Evolutionary conservation across 2,888 invertebrate genomes (phyloP).

Genomic region (Caenorhabditis japonica): DNA sequence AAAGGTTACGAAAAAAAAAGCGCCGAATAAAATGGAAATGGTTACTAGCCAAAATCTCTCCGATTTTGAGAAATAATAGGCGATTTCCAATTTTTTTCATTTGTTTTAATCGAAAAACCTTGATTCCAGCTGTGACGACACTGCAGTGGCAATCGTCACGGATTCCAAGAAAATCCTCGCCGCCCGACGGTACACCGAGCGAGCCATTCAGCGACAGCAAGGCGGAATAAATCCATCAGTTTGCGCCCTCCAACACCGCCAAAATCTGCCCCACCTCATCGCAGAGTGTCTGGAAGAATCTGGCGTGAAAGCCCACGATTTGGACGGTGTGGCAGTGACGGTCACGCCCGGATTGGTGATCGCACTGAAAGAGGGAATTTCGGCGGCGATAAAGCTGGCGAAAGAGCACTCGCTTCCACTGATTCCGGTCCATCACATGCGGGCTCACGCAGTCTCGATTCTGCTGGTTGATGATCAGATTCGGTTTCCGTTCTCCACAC

Average conservation of each 20-base stretch:
- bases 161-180: slow-evolving; percentile 49
- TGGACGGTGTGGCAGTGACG: slow-evolving; percentile 73
- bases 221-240: slow-evolving; percentile 70
- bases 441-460: slow-evolving; percentile 92
- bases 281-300: slow-evolving; percentile 60
- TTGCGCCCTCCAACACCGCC: slow-evolving; percentile 68
- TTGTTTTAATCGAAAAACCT: too few relatives aligned
- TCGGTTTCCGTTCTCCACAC: slow-evolving; percentile 68
- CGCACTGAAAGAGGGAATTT: slow-evolving; percentile 74
- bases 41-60: background rate
- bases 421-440: slow-evolving; percentile 98
- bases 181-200: slow-evolving; percentile 50
- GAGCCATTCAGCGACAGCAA: slow-evolving; percentile 45
- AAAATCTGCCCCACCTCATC: slow-evolving; percentile 63
- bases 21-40: background rate
- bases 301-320: slow-evolving; percentile 51
- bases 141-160: slow-evolving; percentile 69
- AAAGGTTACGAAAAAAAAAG: background rate
- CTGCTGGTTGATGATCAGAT: slow-evolving; percentile 81
- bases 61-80: too few relatives aligned
- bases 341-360: slow-evolving; percentile 73
- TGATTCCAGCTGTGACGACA: slow-evolving; percentile 78
- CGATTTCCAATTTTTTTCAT: too few relatives aligned
- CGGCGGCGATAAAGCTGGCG: slow-evolving; percentile 66
- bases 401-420: slow-evolving; percentile 81